Base-by-base conservation (phyloP, 2,888 invertebrate genomes). In the Eupithecia vulgata region DNA sequence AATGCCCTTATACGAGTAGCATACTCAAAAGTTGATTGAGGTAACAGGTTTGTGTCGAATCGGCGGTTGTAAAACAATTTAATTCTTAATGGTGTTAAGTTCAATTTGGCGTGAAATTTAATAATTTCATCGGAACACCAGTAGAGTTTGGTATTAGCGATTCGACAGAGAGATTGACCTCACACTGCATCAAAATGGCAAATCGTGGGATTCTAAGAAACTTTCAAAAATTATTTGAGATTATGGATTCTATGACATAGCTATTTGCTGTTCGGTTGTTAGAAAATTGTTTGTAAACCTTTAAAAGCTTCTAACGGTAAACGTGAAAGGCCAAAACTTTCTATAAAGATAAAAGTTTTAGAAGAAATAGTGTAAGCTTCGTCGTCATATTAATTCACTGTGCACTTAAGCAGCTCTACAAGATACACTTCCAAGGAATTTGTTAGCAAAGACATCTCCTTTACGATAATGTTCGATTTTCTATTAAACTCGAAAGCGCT, bases 391-490 rank as follows among this genome's bases (percentile, higher is more conserved):
- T 76, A 76, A 76, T 64, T 71, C 76, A 69, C 75, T 48, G 59
- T 80, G 78, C 80, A 82, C 83, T 84, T 81, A 84, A 82, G 79
- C 80, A 81, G 78, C 84, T 84, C 82, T 82, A 85, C 85, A 87
- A 87, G 85, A 88, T 87, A 87, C 86, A 88, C 90, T 91, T 88
- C 86, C 84, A 87, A 90, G 88, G 92, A 90, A 92, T 93, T 94
- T 94, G 93, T 93, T 92, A 91, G 93, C 91, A 89, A 91, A 92
- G 92, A 92, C 94, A 91, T 94, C 92, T 90, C 93, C 83, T 94
- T 93, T 92, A 94, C 92, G 94, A 91, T 94, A 94, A 94, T 94
- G 94, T 94, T 94, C 94, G 94, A 94, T 94, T 94, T 94, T 94
- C 94, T 94, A 94, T 94, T 94, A 94, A 94, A 94, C 93, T 94